Conservation (phyloP, 2,797 vertebrate genomes). For the Geotrypetes seraphini region DNA sequence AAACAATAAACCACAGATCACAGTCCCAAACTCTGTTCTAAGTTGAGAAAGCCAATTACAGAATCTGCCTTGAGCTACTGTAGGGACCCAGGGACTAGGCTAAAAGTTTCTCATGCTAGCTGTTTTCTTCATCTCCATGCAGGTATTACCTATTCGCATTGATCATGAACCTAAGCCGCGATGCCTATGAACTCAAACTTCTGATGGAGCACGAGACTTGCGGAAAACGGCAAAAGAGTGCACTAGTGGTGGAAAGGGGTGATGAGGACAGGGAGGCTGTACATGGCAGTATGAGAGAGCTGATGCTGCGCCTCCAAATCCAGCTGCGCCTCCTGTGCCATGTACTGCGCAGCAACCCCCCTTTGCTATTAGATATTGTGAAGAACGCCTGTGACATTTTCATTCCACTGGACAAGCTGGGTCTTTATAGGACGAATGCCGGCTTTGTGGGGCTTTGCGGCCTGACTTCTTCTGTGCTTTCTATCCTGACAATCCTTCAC, state of each 20-base stretch:
- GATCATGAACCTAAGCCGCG: slow-evolving; percentile 78
- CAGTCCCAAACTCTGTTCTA: too few relatives aligned
- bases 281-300: not conserved
- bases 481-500: slow-evolving; percentile 69
- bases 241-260: slow-evolving; percentile 1
- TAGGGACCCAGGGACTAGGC: too few relatives aligned
- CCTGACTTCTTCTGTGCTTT: slow-evolving; percentile 75
- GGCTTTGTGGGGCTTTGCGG: slow-evolving; percentile 79
- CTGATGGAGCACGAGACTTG: slow-evolving; percentile 63
- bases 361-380: slow-evolving; percentile 74
- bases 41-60: too few relatives aligned
- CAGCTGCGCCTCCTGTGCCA: slow-evolving; percentile 51
- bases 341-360: slow-evolving; percentile 71
- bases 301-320: slow-evolving; percentile 28
- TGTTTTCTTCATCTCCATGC: not conserved
- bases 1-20: too few relatives aligned
- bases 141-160: slow-evolving; percentile 88
- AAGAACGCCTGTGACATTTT: slow-evolving; percentile 74
- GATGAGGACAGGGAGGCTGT: not conserved
- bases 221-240: slow-evolving; percentile 3
- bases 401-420: slow-evolving; percentile 73
- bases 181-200: slow-evolving; percentile 72
- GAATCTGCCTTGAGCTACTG: too few relatives aligned
- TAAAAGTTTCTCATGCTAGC: not conserved
- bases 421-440: slow-evolving; percentile 53